These are phyloP conservation scores for Hyles euphorbiae DNA, from an alignment of 1,140 invertebrate species.

Conservation along the genomic window DNA sequence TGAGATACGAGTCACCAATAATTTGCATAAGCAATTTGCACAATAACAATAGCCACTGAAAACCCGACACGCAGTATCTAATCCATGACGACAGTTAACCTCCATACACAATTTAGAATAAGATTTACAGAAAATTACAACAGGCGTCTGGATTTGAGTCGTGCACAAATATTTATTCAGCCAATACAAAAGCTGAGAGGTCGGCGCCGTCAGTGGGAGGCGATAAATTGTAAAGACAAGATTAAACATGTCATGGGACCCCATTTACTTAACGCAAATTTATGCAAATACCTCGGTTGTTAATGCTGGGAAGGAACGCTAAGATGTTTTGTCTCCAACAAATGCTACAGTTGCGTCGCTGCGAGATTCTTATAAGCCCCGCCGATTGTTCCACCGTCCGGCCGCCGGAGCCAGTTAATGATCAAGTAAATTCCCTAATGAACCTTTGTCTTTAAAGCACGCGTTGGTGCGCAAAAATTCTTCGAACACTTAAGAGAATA, in stretches of 20 bases:
- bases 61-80: too few relatives aligned
- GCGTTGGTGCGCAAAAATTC: too few relatives aligned
- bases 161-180: slow-evolving; percentile 57
- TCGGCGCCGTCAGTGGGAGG: slow-evolving; percentile 43
- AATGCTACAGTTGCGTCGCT: background rate
- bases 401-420: too few relatives aligned
- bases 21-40: too few relatives aligned
- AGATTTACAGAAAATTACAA: slow-evolving; percentile 6
- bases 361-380: background rate
- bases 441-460: too few relatives aligned
- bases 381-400: too few relatives aligned
- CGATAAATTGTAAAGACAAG: slow-evolving; percentile 72
- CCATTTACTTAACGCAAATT: slow-evolving; percentile 74
- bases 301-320: slow-evolving; percentile 47
- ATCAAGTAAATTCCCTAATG: too few relatives aligned
- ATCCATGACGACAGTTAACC: too few relatives aligned
- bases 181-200: slow-evolving; percentile 52
- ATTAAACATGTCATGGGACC: slow-evolving; percentile 72
- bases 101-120: background rate
- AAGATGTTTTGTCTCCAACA: slow-evolving; percentile 51
- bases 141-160: slow-evolving; percentile 1
- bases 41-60: too few relatives aligned
- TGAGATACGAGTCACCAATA: too few relatives aligned
- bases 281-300: slow-evolving; percentile 65
- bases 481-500: too few relatives aligned